Evolutionary conservation across 2,797 vertebrate species (phyloP), one percentile per base, ranked within the genome.

Genomic region (Mus spretus): DNA sequence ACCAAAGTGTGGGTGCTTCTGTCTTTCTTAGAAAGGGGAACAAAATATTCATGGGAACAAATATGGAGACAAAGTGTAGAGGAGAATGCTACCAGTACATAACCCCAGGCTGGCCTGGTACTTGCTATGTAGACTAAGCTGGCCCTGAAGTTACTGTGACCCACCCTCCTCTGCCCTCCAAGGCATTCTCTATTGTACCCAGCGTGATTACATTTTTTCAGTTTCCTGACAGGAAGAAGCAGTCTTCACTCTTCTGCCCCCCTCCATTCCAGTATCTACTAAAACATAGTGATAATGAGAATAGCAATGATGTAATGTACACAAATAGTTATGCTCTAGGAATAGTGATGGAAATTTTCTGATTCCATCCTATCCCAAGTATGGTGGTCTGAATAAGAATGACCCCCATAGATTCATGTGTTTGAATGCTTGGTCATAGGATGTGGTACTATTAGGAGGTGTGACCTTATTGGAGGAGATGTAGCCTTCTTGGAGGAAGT

Each of bases 271-370:
- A 72, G 94, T 94, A 65, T 59, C 89, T 93, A 83, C 74, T 20
- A 80, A 96, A 94, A 17, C 12, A 47, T 55, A 78, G 19, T 89
- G 85, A 88, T 88, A 85, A 47, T 22, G 24, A 95, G 72, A 79
- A 8, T 61, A 57, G 40, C 72, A 40, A 24, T 50, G 79, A 19
- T 74, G 19, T 4, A 78, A 19, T 91, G 17, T 24, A 53, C 59
- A 9, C 75, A 83, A 93, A 59, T 78, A 31, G 17, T 61, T 55
- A 15, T 67, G n/a, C 5, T 70, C 34, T 74, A 83, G 70, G 94
- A 91, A 95, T 85, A 91, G 74, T 83, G 84, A 87, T 75, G 47
- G 9, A 2, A 67, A n/a, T 70, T 83, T 80, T 82, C 74, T 17
- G 19, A 34, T 79, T 22, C 40, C 17, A 26, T 89, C 47, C 93